Percentiles rank a stretch among this genome's conserved stretches.
phyloP scores from a whole-genome alignment of 2,113 vertebrate species.

The Dasyurus viverrinus region DNA sequence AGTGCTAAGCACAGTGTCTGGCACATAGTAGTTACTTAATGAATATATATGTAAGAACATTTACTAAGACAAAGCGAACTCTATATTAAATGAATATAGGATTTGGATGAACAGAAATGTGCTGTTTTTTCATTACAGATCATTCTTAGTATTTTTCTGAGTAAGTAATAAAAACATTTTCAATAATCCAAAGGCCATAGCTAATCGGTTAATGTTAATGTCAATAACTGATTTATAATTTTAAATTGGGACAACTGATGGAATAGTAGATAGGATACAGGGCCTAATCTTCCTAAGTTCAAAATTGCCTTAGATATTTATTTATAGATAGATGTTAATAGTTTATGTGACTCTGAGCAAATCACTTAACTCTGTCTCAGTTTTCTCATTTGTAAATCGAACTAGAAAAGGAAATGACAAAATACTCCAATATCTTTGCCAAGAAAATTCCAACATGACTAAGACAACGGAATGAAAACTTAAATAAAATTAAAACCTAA shows the following conservation, averaged over 20 bases:
- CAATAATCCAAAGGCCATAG: not conserved
- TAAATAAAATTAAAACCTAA: conserved; percentile 9
- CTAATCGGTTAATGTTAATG: not conserved
- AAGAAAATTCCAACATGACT: not conserved
- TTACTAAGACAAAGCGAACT: conserved; percentile 8
- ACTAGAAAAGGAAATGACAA: not conserved
- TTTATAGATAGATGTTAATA: not conserved
- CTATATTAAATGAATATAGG: conserved; percentile 2
- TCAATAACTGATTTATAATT: conserved; percentile 12
- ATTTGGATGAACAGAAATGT: conserved; percentile 28
- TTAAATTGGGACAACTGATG: not conserved
- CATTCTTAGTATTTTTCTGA: not conserved
- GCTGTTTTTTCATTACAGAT: not conserved
- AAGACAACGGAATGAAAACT: not conserved
- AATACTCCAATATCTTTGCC: not conserved
- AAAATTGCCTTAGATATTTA: not conserved
- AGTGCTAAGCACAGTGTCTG: not conserved
- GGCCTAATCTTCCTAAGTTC: not conserved
- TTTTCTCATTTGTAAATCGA: not conserved
- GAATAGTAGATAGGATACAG: not conserved
- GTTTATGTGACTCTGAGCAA: not conserved
- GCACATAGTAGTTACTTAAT: not conserved
- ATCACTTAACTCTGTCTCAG: not conserved
- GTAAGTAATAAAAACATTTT: not conserved
- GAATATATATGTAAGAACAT: not conserved